These are phyloP conservation scores for Pituophis catenifer DNA, from an alignment of 2,113 vertebrate genomes.

Conservation along the genomic window DNA sequence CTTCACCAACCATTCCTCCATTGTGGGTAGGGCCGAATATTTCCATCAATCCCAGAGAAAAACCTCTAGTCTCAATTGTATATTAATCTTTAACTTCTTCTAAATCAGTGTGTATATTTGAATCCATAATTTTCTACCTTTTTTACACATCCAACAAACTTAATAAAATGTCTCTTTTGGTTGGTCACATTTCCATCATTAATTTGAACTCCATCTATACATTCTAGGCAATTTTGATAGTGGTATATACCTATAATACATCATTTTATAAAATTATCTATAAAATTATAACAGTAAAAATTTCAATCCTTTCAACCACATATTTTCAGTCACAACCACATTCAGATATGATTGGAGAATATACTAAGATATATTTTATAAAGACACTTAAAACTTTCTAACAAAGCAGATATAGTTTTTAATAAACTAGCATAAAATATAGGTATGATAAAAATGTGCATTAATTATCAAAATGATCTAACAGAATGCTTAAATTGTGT, in stretches of 20 bases:
- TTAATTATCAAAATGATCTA: background rate
- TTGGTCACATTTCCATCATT: background rate
- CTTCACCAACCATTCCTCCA: background rate
- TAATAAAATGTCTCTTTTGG: too few species aligned
- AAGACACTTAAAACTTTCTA: background rate
- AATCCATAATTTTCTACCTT: background rate
- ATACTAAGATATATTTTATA: background rate
- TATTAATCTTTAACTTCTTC: background rate
- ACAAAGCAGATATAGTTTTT: background rate
- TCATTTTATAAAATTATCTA: background rate
- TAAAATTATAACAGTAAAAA: background rate
- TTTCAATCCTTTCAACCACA: background rate
- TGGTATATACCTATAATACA: background rate
- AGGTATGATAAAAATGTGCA: background rate
- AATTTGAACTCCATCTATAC: background rate
- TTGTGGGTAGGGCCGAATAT: background rate
- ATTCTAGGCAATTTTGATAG: background rate
- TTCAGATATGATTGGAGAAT: background rate
- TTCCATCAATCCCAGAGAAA: background rate
- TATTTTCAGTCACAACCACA: background rate
- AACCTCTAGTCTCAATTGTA: background rate
- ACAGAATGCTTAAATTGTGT: background rate
- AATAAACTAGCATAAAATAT: background rate
- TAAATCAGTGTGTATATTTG: background rate
- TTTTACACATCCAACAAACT: background rate